Evolutionary conservation across 2,113 vertebrate species (phyloP).

Genomic region (Menidia beryllina): DNA sequence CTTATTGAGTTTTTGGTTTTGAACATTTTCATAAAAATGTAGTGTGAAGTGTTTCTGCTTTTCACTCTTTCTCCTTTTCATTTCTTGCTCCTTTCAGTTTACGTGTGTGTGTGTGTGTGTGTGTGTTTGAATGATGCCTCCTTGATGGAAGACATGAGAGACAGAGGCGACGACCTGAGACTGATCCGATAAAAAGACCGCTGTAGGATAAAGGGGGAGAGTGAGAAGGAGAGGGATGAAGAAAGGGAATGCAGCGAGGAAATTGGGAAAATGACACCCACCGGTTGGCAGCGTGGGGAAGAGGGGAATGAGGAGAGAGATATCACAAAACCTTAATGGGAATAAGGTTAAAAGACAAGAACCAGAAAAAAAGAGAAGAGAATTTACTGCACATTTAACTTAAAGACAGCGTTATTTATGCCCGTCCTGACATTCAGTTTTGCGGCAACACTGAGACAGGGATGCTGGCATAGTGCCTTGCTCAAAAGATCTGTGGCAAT

Average conservation of each 20-base stretch:
- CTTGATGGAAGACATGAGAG: constrained; percentile 82
- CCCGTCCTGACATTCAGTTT: neutral
- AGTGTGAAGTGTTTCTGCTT: neutral
- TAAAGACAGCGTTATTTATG: too few relatives aligned
- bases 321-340: constrained; percentile 38
- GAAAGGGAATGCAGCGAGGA: constrained; percentile 37
- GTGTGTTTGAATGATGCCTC: constrained; percentile 57
- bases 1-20: neutral
- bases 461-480: constrained; percentile 1
- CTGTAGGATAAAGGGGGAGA: constrained; percentile 59
- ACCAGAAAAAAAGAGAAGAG: constrained; percentile 11
- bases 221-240: constrained; percentile 61
- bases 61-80: constrained; percentile 10
- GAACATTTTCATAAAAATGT: neutral
- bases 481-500: constrained; percentile 3
- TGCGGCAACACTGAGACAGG: neutral
- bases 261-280: constrained; percentile 62
- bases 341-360: constrained; percentile 9
- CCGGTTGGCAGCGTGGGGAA: constrained; percentile 26
- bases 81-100: constrained; percentile 21
- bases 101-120: constrained; percentile 24
- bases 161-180: constrained; percentile 81
- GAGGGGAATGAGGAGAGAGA: constrained; percentile 39
- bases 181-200: constrained; percentile 84
- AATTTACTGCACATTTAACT: constrained; percentile 10